These are phyloP conservation scores for cattle (Bos taurus) DNA, from an alignment of 2,113 vertebrate species.

Conservation along the genomic window ARS-UCD2.0 NC_037338.1:5571001-5571500, in stretches of 20 bases:
- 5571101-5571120: not conserved
- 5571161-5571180: not conserved
- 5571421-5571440: not conserved
- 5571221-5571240: not conserved
- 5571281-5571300: not conserved
- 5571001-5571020: rapidly evolving
- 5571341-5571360: not conserved
- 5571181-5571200: not conserved
- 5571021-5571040: not conserved
- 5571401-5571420: not conserved
- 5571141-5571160: not conserved
- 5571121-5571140: not conserved
- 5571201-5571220: not conserved
- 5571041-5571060: not conserved
- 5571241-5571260: not conserved
- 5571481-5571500: not conserved
- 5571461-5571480: not conserved
- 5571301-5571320: not conserved
- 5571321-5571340: not conserved
- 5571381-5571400: not conserved
- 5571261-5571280: not conserved
- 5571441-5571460: not conserved
- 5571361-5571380: not conserved
- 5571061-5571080: not conserved
- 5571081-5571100: not conserved